A percentile compares a stretch with the other conserved stretches of the same genome.
phyloP scores from a whole-genome alignment of 2,888 invertebrate species.

The Ptilodon capucinus region DNA sequence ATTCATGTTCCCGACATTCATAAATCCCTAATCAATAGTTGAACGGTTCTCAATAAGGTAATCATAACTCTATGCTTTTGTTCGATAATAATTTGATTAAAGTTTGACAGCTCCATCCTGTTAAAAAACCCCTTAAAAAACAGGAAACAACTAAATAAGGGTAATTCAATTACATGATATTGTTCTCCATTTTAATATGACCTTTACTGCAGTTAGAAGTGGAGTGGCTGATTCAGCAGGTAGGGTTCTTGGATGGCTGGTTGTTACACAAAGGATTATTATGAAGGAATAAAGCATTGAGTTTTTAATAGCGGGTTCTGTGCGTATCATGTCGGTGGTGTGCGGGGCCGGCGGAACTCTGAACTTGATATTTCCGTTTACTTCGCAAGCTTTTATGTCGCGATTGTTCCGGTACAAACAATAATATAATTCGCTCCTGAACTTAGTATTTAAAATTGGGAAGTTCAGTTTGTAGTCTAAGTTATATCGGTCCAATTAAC shows the following conservation, averaged over 20 bases:
- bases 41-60: slow-evolving; percentile 31
- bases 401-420: slow-evolving; percentile 4
- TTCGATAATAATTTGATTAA: slow-evolving; percentile 72
- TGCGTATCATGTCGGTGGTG: slow-evolving; percentile 67
- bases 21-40: slow-evolving; percentile 23
- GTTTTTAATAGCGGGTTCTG: slow-evolving; percentile 57
- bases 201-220: slow-evolving; percentile 15
- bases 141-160: slow-evolving; percentile 62
- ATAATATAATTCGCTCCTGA: not conserved
- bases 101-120: slow-evolving; percentile 74
- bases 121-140: slow-evolving; percentile 42
- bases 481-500: no score
- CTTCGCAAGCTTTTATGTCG: slow-evolving; percentile 21
- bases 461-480: no score
- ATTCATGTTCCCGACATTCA: not conserved
- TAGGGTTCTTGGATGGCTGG: slow-evolving; percentile 19
- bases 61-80: slow-evolving; percentile 64
- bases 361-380: slow-evolving; percentile 67
- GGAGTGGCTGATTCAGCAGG: not conserved
- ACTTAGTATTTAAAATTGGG: no score
- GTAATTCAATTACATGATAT: slow-evolving; percentile 65
- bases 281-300: slow-evolving; percentile 39
- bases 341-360: slow-evolving; percentile 52
- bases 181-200: slow-evolving; percentile 34
- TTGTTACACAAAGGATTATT: slow-evolving; percentile 30